phyloP scores from a whole-genome alignment of 2,113 vertebrate genomes.

The Hucho hucho region DNA sequence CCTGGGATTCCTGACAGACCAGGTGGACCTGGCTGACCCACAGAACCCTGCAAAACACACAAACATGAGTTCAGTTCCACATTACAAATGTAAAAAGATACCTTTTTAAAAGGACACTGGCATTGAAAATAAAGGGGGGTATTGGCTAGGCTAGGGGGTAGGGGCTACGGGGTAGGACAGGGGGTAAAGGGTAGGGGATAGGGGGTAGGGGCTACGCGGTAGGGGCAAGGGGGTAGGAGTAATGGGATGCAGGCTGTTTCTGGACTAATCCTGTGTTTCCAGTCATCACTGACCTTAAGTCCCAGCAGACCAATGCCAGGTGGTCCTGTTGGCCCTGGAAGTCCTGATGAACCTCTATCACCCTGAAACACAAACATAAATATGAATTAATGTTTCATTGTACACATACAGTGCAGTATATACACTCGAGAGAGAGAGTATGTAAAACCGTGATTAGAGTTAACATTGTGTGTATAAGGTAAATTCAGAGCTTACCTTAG shows the following conservation, averaged over 20 bases:
- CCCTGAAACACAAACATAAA: constrained; percentile 68
- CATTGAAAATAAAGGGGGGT: no score
- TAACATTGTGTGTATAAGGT: not conserved
- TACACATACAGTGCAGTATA: not conserved
- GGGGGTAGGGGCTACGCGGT: no score
- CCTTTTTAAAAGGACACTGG: no score
- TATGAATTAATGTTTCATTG: not conserved
- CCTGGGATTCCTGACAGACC: constrained; percentile 74
- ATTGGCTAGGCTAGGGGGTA: no score
- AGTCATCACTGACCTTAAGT: constrained; percentile 75
- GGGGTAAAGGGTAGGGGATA: no score
- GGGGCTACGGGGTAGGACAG: not conserved
- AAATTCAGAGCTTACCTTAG: constrained; percentile 71
- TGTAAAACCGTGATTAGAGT: not conserved
- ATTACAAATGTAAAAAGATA: no score
- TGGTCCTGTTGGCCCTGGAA: constrained; percentile 69
- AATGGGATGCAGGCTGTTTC: not conserved
- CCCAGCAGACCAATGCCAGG: constrained; percentile 70
- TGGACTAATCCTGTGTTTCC: no score
- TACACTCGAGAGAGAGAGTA: no score
- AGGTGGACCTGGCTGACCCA: constrained; percentile 72
- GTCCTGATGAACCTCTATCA: constrained; percentile 72
- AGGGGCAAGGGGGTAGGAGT: not conserved
- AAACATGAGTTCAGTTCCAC: not conserved
- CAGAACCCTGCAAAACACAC: constrained; percentile 66